A percentile compares a stretch with the other conserved stretches of the same genome.
Conservation (phyloP, 2,797 vertebrate species). For the Zonotrichia albicollis region DNA sequence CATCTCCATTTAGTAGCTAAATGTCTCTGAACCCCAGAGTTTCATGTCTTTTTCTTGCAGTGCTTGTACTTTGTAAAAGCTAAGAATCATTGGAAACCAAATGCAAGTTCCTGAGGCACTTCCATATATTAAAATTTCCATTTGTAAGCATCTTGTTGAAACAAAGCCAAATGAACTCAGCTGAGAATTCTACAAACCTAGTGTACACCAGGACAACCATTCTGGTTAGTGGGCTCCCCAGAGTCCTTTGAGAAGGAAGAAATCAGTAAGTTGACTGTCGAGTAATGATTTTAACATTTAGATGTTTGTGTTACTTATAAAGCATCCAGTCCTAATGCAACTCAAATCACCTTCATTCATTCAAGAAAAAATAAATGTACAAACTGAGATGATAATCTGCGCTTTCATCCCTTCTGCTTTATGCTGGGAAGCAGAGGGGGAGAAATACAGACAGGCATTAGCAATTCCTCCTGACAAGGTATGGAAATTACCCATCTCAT, state of each 20-base stretch:
- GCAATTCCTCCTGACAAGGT: not conserved
- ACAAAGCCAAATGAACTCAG: not conserved
- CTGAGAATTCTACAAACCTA: not conserved
- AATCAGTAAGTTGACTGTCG: not conserved
- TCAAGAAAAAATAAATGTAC: not conserved
- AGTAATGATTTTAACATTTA: not conserved
- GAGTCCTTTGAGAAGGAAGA: not conserved
- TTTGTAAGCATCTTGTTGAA: conserved; percentile 27
- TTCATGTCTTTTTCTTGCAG: not conserved
- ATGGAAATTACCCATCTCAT: not conserved
- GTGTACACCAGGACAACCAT: accelerated
- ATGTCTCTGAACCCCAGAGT: not conserved
- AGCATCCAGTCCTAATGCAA: not conserved
- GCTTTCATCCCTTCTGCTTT: not conserved
- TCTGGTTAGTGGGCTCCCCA: not conserved
- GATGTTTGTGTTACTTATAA: not conserved
- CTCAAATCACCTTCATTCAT: not conserved
- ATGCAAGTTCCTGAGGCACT: not conserved
- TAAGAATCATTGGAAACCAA: not conserved
- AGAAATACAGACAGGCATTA: not conserved
- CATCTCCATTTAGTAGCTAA: not conserved
- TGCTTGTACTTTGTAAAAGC: not conserved
- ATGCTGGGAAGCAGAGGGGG: not conserved
- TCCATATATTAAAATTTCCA: not conserved
- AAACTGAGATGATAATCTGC: not conserved